A percentile compares a stretch with the other conserved stretches of the same genome.
These are phyloP conservation scores for Stenotaenia linearis DNA, from an alignment of 2,888 invertebrate species.

Conservation along the genomic window DNA sequence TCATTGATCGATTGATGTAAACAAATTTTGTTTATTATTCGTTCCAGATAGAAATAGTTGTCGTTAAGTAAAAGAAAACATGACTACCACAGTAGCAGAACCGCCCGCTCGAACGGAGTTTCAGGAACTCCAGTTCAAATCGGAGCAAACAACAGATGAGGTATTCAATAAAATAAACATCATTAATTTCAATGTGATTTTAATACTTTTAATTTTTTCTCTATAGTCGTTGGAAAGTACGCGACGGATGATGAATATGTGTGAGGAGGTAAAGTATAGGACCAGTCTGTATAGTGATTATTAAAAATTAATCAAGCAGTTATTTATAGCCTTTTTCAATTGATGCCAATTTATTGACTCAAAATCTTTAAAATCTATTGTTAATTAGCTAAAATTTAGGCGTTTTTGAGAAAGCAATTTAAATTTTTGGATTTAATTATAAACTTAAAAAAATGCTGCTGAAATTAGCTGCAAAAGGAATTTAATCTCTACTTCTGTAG, in stretches of 20 bases:
- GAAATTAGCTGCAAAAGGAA: neutral
- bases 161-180: conserved; percentile 33
- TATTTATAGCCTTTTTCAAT: neutral
- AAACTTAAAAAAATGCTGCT: neutral
- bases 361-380: neutral
- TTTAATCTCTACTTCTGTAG: conserved; percentile 51
- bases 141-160: conserved; percentile 79
- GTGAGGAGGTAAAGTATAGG: conserved; percentile 57
- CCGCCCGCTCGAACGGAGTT: conserved; percentile 70
- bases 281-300: neutral
- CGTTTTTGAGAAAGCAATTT: neutral
- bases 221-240: conserved; percentile 85
- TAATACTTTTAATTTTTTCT: neutral
- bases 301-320: neutral
- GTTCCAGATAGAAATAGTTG: conserved; percentile 1
- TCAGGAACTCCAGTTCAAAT: conserved; percentile 78
- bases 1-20: neutral
- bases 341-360: neutral
- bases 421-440: neutral
- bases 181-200: neutral
- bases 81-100: conserved; percentile 21
- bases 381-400: neutral
- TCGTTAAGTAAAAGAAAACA: neutral
- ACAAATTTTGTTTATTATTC: neutral
- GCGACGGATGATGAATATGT: conserved; percentile 82